These are phyloP conservation scores for Rugalucina vietnamica DNA, from an alignment of 2,888 invertebrate genomes.

Conservation along the genomic window DNA sequence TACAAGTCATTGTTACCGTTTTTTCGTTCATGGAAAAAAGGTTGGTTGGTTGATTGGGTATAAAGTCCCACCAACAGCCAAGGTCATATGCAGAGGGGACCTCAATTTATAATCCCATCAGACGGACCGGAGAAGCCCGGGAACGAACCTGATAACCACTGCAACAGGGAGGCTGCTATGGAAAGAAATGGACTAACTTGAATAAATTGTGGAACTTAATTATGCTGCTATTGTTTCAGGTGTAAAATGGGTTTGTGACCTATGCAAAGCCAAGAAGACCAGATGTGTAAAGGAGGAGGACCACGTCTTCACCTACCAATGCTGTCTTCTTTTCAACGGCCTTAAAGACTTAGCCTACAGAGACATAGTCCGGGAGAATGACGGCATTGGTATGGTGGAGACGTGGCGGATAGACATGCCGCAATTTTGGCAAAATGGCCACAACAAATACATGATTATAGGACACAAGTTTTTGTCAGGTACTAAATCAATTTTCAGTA, in stretches of 20 bases:
- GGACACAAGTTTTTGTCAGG: slow-evolving; percentile 24
- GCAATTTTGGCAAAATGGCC: slow-evolving; percentile 1
- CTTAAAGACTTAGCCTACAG: slow-evolving; percentile 15
- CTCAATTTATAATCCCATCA: no score
- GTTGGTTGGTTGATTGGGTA: no score
- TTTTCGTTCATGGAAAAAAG: no score
- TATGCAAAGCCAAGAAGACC: background rate
- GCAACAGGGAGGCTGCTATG: no score
- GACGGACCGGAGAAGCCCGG: no score
- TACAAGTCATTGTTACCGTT: no score
- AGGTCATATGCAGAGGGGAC: no score
- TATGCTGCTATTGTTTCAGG: background rate
- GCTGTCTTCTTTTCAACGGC: slow-evolving; percentile 8
- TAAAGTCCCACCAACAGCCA: no score
- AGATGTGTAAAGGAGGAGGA: background rate
- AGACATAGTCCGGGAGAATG: slow-evolving; percentile 16
- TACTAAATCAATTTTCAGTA: no score
- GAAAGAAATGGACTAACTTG: no score
- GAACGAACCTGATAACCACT: no score
- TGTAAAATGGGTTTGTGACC: background rate
- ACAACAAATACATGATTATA: slow-evolving; percentile 26
- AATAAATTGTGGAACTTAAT: no score
- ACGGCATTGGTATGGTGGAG: background rate
- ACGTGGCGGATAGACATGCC: slow-evolving; percentile 15
- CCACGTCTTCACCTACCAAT: background rate